Conservation (phyloP, 53 echinoderm and acorn worm species). For the Antedon mediterranea region DNA sequence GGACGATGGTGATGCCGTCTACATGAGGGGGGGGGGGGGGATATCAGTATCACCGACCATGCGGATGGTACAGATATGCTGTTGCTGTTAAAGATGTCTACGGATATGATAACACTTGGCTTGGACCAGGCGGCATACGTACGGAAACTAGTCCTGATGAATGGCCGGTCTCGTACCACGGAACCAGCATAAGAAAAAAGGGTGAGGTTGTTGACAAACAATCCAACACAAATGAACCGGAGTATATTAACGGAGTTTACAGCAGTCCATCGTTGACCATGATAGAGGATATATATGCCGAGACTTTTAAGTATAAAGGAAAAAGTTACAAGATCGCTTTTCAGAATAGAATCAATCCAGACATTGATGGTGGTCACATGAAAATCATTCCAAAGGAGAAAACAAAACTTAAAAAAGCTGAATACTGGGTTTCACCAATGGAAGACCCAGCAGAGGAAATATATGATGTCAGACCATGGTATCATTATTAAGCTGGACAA, state of each 20-base stretch:
- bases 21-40: slow-evolving; percentile 11
- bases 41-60: slow-evolving; percentile 11
- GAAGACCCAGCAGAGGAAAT: slow-evolving; percentile 7
- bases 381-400: background rate
- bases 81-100: slow-evolving; percentile 10
- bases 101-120: slow-evolving; percentile 17
- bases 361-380: slow-evolving; percentile 4
- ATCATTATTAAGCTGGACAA: slow-evolving; percentile 11
- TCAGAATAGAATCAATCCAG: slow-evolving; percentile 11
- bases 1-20: background rate
- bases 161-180: slow-evolving; percentile 29
- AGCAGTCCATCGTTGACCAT: slow-evolving; percentile 11
- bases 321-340: slow-evolving; percentile 14
- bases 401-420: background rate
- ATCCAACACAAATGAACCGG: background rate
- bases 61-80: slow-evolving; percentile 18
- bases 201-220: background rate
- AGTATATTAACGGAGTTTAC: slow-evolving; percentile 6
- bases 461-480: slow-evolving; percentile 13
- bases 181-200: background rate
- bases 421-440: slow-evolving; percentile 21
- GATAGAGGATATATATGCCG: background rate
- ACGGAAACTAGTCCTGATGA: slow-evolving; percentile 6
- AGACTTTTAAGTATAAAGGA: background rate
- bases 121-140: slow-evolving; percentile 12